Conservation (phyloP, 2,113 vertebrate species). For the Psophia crepitans region DNA sequence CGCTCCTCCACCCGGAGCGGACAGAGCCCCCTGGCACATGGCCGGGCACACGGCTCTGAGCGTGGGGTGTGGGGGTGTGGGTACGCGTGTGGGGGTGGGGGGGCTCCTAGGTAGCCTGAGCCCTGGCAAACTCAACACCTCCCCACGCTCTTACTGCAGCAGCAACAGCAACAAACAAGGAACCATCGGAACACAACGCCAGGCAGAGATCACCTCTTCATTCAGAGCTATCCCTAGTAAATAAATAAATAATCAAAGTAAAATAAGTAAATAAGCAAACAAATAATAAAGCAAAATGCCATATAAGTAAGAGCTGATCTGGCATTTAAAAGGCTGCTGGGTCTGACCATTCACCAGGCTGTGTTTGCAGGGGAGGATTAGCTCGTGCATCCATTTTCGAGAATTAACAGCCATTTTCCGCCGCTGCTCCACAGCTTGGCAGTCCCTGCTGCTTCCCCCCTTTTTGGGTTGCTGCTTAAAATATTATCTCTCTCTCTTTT, state of each 20-base stretch:
- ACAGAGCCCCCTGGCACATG: not conserved
- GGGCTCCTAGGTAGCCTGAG: not conserved
- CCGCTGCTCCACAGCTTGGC: not conserved
- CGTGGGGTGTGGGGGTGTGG: accelerated
- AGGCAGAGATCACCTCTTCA: not conserved
- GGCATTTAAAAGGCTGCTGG: slow-evolving; percentile 7
- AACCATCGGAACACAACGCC: not conserved
- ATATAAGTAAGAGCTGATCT: slow-evolving; percentile 38
- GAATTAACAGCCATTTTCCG: slow-evolving; percentile 46
- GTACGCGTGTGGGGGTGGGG: accelerated
- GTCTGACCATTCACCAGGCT: not conserved
- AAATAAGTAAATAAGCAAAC: slow-evolving; percentile 18
- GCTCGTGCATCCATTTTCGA: slow-evolving; percentile 4
- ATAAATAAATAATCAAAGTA: not conserved
- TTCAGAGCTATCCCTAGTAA: not conserved
- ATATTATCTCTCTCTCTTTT: not conserved
- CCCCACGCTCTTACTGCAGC: not conserved
- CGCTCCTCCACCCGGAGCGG: accelerated
- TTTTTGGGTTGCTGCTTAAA: not conserved
- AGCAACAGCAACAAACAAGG: not conserved
- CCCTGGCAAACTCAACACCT: not conserved
- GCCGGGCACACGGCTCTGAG: not conserved
- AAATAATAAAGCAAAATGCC: slow-evolving; percentile 10
- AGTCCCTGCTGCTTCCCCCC: not conserved
- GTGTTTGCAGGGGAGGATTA: slow-evolving; percentile 51